Conservation (phyloP, 1,140 invertebrate genomes). For the Latrodectus geometricus region DNA sequence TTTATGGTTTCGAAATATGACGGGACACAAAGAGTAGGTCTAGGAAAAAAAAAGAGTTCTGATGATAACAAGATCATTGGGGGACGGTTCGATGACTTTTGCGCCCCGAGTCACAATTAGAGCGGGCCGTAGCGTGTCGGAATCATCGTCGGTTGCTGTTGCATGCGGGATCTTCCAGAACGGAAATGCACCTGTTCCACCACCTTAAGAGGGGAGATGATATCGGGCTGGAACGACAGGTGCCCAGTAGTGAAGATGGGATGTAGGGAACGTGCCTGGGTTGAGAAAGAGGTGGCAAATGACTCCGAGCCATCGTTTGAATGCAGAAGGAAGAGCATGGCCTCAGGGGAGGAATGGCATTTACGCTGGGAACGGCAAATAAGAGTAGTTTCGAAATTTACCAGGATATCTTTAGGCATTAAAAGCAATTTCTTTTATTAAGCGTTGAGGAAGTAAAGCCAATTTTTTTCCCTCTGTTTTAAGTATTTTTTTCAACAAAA, state of each 20-base stretch:
- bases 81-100: not conserved
- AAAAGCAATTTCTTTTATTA: too few species aligned
- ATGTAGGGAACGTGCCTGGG: not conserved
- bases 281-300: not conserved
- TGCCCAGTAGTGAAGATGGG: not conserved
- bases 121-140: not conserved
- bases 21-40: not conserved
- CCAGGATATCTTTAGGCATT: too few species aligned
- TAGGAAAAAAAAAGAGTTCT: not conserved
- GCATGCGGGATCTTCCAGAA: not conserved
- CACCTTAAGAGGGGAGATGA: not conserved
- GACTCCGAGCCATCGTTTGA: not conserved
- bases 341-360: too few species aligned
- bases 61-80: not conserved
- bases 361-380: too few species aligned
- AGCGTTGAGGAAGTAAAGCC: too few species aligned
- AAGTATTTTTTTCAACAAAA: too few species aligned
- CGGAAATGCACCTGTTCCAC: not conserved
- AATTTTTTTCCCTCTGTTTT: too few species aligned
- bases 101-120: not conserved
- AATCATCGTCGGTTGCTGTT: not conserved
- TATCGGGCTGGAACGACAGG: not conserved
- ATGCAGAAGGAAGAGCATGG: too few species aligned
- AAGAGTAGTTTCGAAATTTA: too few species aligned
- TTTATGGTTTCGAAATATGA: not conserved